Evolutionary conservation across 1,140 invertebrate species (phyloP).

Genomic region (Pachyrhynchus sulphureomaculatus): DNA sequence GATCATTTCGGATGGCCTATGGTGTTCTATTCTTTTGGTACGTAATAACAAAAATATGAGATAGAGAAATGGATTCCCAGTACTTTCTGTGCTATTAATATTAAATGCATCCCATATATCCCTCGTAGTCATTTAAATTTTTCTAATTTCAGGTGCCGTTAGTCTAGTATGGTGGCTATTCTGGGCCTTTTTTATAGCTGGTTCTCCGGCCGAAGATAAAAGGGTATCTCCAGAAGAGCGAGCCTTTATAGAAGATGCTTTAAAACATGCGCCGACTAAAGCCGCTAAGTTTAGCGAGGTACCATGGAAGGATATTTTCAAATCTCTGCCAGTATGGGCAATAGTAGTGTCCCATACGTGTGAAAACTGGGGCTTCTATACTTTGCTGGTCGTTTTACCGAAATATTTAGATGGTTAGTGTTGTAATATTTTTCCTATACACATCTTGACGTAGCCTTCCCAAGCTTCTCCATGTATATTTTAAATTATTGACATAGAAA

Average conservation of each 20-base stretch:
- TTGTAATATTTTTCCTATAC: too few species aligned
- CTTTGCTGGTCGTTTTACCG: slow-evolving; percentile 84
- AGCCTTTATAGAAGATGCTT: slow-evolving; percentile 69
- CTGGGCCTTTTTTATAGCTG: slow-evolving; percentile 72
- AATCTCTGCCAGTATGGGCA: slow-evolving; percentile 85
- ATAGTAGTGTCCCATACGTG: slow-evolving; percentile 88
- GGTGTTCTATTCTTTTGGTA: slow-evolving; percentile 87
- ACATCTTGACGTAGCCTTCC: too few species aligned
- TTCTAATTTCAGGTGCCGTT: too few species aligned
- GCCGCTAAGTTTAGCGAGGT: slow-evolving; percentile 46
- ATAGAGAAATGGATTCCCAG: too few species aligned
- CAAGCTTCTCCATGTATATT: too few species aligned
- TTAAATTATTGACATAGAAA: too few species aligned
- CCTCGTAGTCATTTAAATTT: too few species aligned
- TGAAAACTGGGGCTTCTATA: slow-evolving; percentile 97
- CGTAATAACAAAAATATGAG: too few species aligned
- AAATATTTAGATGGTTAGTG: slow-evolving; percentile 81
- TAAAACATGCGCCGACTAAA: slow-evolving; percentile 30
- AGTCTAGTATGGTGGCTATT: too few species aligned
- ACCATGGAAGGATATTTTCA: slow-evolving; percentile 81
- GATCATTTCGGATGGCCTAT: slow-evolving; percentile 79
- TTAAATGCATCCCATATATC: too few species aligned
- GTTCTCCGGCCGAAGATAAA: slow-evolving; percentile 75
- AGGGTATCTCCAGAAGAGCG: slow-evolving; percentile 73
- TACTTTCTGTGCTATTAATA: too few species aligned